Percentiles rank a stretch among this genome's conserved stretches.
Conservation (phyloP, 1,140 invertebrate genomes). For the Drosophila ananassae region DNA sequence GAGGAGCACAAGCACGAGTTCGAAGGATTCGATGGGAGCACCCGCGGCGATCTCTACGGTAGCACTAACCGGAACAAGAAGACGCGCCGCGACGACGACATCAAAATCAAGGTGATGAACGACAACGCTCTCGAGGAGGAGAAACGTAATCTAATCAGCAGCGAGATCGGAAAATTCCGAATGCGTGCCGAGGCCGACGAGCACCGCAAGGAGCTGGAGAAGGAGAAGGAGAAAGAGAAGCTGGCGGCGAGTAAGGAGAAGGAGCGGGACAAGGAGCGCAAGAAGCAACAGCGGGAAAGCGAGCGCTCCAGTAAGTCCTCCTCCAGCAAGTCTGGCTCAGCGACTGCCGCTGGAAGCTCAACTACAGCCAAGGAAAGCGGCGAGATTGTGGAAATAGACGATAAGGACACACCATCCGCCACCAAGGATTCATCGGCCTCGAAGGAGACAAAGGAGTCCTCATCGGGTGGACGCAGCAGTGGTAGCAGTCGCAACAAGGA, state of each 20-base stretch:
- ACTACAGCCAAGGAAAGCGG: constrained; percentile 11
- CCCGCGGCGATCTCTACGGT: constrained; percentile 66
- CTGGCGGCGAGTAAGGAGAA: constrained; percentile 76
- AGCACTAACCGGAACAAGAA: constrained; percentile 62
- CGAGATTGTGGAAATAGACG: constrained; percentile 49
- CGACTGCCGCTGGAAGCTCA: not conserved
- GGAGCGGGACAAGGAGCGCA: constrained; percentile 84
- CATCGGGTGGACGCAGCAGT: not conserved
- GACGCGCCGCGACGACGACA: constrained; percentile 64
- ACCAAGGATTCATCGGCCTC: constrained; percentile 12
- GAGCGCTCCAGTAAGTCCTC: constrained; percentile 71
- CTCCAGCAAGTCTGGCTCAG: constrained; percentile 34
- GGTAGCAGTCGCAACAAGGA: constrained; percentile 20
- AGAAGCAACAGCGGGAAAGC: constrained; percentile 80
- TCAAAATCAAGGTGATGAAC: constrained; percentile 88
- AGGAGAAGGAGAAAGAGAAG: constrained; percentile 86
- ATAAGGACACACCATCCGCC: constrained; percentile 19
- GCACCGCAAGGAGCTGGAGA: constrained; percentile 85
- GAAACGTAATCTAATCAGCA: constrained; percentile 97
- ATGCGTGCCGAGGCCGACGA: constrained; percentile 88
- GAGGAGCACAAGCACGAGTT: constrained; percentile 89
- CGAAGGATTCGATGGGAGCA: constrained; percentile 74
- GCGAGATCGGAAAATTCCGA: constrained; percentile 98
- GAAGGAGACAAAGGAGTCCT: constrained; percentile 28
- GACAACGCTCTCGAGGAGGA: constrained; percentile 97